phyloP scores from a whole-genome alignment of 2,113 vertebrate species.

The Ophthalmolycus amberensis region DNA sequence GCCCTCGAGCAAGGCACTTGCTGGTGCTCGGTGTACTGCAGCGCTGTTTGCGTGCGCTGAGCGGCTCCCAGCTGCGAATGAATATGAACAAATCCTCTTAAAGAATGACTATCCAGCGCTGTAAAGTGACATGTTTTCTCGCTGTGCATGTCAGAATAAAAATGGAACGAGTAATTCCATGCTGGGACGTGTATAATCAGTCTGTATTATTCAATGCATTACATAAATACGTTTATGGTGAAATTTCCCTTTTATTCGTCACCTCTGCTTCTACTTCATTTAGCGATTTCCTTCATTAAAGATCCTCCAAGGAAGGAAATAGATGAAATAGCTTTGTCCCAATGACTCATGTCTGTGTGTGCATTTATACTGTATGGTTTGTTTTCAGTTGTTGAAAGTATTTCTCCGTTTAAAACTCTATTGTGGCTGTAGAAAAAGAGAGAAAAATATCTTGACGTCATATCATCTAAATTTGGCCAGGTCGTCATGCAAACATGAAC shows the following conservation, averaged over 20 bases:
- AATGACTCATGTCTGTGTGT: neutral
- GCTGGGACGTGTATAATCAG: slow-evolving; percentile 3
- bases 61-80: neutral
- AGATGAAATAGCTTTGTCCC: slow-evolving; percentile 8
- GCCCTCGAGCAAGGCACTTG: slow-evolving; percentile 59
- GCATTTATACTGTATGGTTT: neutral
- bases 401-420: slow-evolving; percentile 1
- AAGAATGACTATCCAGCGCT: neutral
- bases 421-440: slow-evolving; percentile 5
- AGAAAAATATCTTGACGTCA: slow-evolving; percentile 30
- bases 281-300: slow-evolving; percentile 41
- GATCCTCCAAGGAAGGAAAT: neutral
- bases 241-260: slow-evolving; percentile 29
- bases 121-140: neutral
- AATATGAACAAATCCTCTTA: neutral
- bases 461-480: slow-evolving; percentile 20
- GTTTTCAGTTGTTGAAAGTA: neutral
- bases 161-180: neutral
- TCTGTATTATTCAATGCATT: neutral
- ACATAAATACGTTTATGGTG: neutral
- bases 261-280: neutral
- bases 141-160: neutral
- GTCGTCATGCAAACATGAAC: slow-evolving; percentile 8
- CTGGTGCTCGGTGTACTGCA: slow-evolving; percentile 29
- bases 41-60: slow-evolving; percentile 16